Evolutionary conservation across 2,888 invertebrate genomes (phyloP), one percentile per base, ranked within the genome.

Genomic region (Teleiodes luculella): DNA sequence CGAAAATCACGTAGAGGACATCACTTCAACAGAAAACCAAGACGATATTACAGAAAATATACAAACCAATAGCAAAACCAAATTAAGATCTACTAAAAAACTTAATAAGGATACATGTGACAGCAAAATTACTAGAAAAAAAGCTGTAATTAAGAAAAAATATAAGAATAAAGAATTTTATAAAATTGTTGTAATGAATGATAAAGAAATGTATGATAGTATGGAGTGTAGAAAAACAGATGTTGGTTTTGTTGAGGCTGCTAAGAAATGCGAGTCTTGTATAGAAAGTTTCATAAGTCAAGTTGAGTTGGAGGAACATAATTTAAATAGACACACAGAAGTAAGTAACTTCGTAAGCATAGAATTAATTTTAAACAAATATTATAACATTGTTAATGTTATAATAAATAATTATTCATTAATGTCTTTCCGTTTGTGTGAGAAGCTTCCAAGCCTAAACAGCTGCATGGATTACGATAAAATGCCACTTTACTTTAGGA

Each of bases 231-330:
- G 20, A 11, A 18, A 41, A 18, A 10, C 4, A 41, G 39, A 41
- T 41, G 20, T 11, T 18, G 18, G 10, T 6, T 79, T 62, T 57
- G 31, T 58, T 0, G 53, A 59, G 35, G 64, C 67, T 0, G n/a
- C 36, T 1, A 68, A 60, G 57, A 79, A 77, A 66, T 83, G 84
- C 72, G 67, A 74, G 1, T 65, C 61, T 24, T 83, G 84, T 70
- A 47, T 76, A 6, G 55, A 66, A 55, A 59, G 14, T 0, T 81
- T 74, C 67, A 59, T 61, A 11, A 64, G 46, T 55, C 52, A 68
- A 48, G 60, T 49, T 37, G 65, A 65, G 13, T 66, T 77, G 46
- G 60, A 67, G 1, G 52, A 31, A 3, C 84, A 84, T 63, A 64
- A 72, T 51, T 33, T 52, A 14, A 58, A 51, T 7, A 55, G 69